Base-by-base conservation (phyloP, 2,888 invertebrate genomes). In the Callinectes sapidus region DNA sequence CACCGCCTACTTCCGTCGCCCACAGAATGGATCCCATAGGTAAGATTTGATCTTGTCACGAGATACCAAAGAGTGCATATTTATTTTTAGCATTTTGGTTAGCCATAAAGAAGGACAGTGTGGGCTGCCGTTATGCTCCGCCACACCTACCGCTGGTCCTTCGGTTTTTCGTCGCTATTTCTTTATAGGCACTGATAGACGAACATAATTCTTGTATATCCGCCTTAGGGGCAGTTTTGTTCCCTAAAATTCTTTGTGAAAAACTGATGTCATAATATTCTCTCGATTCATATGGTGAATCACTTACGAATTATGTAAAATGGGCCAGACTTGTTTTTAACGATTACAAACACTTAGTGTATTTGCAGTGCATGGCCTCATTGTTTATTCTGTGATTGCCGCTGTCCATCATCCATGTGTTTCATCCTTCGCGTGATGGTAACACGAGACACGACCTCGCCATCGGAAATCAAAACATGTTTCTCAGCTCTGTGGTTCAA, bases 11-110 rank as follows among this genome's bases (percentile, higher is more conserved):
- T 14, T 32, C 81, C 71, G 32, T 88, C 81, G 39, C 91, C 42
- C 66, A 88, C 16, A 71, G 89, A 42, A 42, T 89, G 89, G 89
- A 89, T 28, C 16, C 89, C 0, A n/a, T 89, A 77, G 89, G 89
- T 89, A n/a, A n/a, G 35, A 32, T 61, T 87, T 32, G 48, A 2
- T 54, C 81, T 35, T 14, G 16, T 81, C n/a, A 32, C 16, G 14
- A 16, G 35, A 81, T 13, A 35, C 14, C 2, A 2, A 14, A 32
- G 16, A 81, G 81, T 81, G 14, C 14, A 81, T 35, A 32, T 32
- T 35, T 81, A n/a, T n/a, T 71, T n/a, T 71, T 71, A 28, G n/a
- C 13, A 1, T 71, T 71, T 28, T 71, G 10, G 28, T 13, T 32
- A 16, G 35, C 32, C 35, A 81, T 32, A 32, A 13, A 32, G 14